Evolutionary conservation across 1,140 invertebrate genomes (phyloP).

Genomic region (Thalassaphorura encarpata): DNA sequence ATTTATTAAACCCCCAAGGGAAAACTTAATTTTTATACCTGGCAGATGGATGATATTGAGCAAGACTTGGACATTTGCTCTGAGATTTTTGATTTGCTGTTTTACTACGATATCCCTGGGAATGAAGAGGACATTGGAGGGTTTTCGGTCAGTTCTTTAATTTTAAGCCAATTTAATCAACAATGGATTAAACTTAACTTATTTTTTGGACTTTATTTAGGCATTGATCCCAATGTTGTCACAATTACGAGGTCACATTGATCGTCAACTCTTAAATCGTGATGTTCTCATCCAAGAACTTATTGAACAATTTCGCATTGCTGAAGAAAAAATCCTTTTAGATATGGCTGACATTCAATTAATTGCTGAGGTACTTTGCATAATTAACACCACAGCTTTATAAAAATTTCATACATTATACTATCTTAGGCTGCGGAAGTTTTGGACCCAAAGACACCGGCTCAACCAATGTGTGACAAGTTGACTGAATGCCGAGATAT

Average conservation of each 20-base stretch:
- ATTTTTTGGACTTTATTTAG: neutral
- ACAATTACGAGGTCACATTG: conserved; percentile 9
- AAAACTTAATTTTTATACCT: neutral
- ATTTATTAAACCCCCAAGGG: neutral
- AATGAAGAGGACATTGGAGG: neutral
- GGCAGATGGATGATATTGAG: conserved; percentile 13
- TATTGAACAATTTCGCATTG: conserved; percentile 8
- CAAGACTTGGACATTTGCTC: conserved; percentile 10
- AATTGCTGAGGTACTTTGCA: conserved; percentile 2
- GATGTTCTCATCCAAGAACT: conserved; percentile 12
- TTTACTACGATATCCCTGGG: conserved; percentile 3
- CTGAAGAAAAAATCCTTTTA: conserved; percentile 13
- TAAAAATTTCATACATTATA: too few species aligned
- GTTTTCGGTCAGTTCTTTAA: neutral
- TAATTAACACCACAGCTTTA: too few species aligned
- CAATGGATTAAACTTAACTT: too few species aligned
- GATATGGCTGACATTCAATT: conserved; percentile 3
- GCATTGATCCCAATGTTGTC: conserved; percentile 1
- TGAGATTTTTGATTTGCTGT: conserved; percentile 22
- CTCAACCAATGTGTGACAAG: conserved; percentile 10
- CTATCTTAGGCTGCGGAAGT: conserved; percentile 14
- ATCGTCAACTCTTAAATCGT: conserved; percentile 10
- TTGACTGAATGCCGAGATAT: conserved; percentile 4
- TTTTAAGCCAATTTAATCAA: too few species aligned
- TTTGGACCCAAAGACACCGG: conserved; percentile 9